A percentile compares a stretch with the other conserved stretches of the same genome.
Conservation (phyloP, 1,140 invertebrate species). For the Telenomus remus region DNA sequence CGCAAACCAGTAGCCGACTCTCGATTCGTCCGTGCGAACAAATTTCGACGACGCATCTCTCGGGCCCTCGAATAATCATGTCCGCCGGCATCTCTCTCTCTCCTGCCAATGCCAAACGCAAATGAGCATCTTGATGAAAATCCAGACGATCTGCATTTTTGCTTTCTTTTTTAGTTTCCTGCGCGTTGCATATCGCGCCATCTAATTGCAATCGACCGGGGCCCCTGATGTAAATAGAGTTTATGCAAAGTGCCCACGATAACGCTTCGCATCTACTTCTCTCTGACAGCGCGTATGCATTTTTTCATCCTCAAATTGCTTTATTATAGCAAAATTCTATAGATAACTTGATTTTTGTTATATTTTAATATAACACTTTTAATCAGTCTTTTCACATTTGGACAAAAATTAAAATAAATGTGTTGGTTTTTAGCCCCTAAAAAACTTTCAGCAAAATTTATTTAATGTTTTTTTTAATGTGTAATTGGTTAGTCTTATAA, state of each 20-base stretch:
- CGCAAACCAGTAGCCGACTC: slow-evolving; percentile 52
- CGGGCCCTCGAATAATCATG: slow-evolving; percentile 26
- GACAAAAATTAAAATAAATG: too few species aligned
- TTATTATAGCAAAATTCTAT: too few species aligned
- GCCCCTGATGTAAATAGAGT: slow-evolving; percentile 11
- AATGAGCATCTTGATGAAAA: slow-evolving; percentile 6
- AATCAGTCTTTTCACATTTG: too few species aligned
- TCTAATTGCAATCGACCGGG: slow-evolving; percentile 25
- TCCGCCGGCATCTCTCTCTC: not conserved
- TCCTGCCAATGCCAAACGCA: too few species aligned
- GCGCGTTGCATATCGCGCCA: slow-evolving; percentile 5
- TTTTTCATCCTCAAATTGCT: slow-evolving; percentile 1
- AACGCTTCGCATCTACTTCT: too few species aligned
- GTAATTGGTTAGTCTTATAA: too few species aligned
- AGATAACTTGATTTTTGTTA: too few species aligned
- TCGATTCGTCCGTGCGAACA: slow-evolving; percentile 43
- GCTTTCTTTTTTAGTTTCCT: slow-evolving; percentile 8
- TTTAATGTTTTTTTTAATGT: too few species aligned
- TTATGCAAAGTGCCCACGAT: slow-evolving; percentile 11
- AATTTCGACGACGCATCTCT: slow-evolving; percentile 31
- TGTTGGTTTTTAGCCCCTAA: too few species aligned
- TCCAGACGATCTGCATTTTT: slow-evolving; percentile 11
- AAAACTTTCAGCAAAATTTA: too few species aligned
- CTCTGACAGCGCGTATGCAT: not conserved
- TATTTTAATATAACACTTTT: too few species aligned